These are phyloP conservation scores for Ormyrus pomaceus DNA, from an alignment of 2,888 invertebrate genomes.

Conservation along the genomic window DNA sequence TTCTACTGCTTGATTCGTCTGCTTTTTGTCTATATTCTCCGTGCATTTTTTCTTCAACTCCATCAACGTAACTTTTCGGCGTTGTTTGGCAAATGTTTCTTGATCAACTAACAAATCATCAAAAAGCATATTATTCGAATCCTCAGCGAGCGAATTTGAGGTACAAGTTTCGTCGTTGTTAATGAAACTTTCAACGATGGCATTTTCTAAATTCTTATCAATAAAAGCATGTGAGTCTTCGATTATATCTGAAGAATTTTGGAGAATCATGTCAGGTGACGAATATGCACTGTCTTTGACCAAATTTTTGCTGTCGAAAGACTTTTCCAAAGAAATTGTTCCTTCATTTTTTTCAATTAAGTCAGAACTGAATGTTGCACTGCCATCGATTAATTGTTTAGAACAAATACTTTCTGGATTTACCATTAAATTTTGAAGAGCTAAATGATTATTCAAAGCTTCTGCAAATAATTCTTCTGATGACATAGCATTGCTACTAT, in stretches of 20 bases:
- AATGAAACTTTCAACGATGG: background rate
- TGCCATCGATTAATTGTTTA: too few relatives aligned
- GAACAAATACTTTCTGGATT: too few relatives aligned
- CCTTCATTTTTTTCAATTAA: too few relatives aligned
- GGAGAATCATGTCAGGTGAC: too few relatives aligned
- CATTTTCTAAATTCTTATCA: background rate
- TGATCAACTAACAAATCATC: background rate
- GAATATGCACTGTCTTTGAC: background rate
- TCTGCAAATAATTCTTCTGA: background rate
- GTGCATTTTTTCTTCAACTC: constrained; percentile 50
- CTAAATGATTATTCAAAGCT: background rate
- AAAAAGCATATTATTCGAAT: too few relatives aligned
- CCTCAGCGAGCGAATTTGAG: background rate
- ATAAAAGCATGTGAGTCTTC: too few relatives aligned
- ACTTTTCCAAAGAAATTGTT: too few relatives aligned
- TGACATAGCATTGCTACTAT: background rate
- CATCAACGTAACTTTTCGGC: constrained; percentile 16
- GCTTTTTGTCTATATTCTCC: constrained; percentile 35
- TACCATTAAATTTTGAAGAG: too few relatives aligned
- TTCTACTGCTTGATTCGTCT: too few relatives aligned
- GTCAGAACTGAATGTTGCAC: too few relatives aligned
- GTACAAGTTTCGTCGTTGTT: background rate
- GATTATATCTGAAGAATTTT: too few relatives aligned
- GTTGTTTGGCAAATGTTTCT: background rate
- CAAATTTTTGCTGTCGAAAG: background rate